Percentiles rank a stretch among this genome's conserved stretches.
Conservation (phyloP, 2,888 invertebrate species). For the Ornithoptera priamus region DNA sequence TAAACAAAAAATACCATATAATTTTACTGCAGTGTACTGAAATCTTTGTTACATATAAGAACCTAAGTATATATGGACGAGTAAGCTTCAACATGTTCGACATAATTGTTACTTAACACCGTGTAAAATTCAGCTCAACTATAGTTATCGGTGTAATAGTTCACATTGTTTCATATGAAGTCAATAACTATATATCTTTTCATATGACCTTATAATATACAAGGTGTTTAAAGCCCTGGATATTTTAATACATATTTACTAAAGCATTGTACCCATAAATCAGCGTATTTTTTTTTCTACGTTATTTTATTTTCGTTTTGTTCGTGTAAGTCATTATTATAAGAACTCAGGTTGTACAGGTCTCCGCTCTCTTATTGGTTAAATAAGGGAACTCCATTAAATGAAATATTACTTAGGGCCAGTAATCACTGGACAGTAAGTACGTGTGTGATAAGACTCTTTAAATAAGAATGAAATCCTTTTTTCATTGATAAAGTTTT, state of each 20-base stretch:
- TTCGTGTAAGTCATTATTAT: constrained; percentile 17
- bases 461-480: constrained; percentile 78
- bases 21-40: too few relatives aligned
- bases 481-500: constrained; percentile 79
- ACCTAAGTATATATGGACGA: not conserved
- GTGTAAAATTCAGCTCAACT: not conserved
- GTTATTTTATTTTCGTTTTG: not conserved
- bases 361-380: constrained; percentile 24
- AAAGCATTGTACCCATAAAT: constrained; percentile 2
- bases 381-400: constrained; percentile 42
- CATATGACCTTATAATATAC: not conserved
- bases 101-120: not conserved
- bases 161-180: not conserved
- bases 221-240: not conserved
- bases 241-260: constrained; percentile 1
- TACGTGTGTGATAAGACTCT: constrained; percentile 65
- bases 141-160: too few relatives aligned
- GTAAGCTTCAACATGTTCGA: not conserved
- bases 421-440: constrained; percentile 56
- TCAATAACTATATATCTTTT: not conserved
- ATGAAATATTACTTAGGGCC: constrained; percentile 61
- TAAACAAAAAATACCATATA: too few relatives aligned
- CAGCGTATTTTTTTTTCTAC: not conserved
- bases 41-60: too few relatives aligned
- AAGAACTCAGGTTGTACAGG: constrained; percentile 17